Evolutionary conservation across 2,797 vertebrate genomes (phyloP), one percentile per base, ranked within the genome.

Genomic region (Okamejei kenojei): DNA sequence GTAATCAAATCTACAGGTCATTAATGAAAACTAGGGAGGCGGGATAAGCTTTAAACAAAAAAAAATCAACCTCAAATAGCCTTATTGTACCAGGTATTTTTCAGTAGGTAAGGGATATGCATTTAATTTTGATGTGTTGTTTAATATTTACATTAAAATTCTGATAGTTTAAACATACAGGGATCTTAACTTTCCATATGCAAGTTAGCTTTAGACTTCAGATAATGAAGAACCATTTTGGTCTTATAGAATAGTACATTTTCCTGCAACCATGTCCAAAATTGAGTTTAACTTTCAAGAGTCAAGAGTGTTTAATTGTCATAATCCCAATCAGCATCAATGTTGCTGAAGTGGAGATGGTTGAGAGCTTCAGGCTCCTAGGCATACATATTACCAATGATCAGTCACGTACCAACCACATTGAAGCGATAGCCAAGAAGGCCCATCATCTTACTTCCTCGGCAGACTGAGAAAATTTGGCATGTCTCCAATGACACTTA

Each of bases 1-100:
- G 90, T 92, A 92, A 92, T 92, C 65, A 92, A 92, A 76, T 92
- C n/a, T n/a, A 38, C 73, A 23, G 38, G 19, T 74, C 23, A 23
- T 92, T 92, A 74, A 71, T 10, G 26, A 76, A 74, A 76, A 71
- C 23, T 21, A 0, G 17, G 4, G 29, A 88, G 61, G 21, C 11
- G 84, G 21, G 63, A 88, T 65, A n/a, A 32, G 63, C 63, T 68
- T 88, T 7, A n/a, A 88, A n/a, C 84, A 88, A 88, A 68, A 68
- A 35, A 68, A 65, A 35, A 65, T 88, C 7, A 88, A 88, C 9
- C n/a, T 5, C 84, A n/a, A 65, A 35, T 65, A 88, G 61, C 15
- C n/a, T 35, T 88, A 21, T 68, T 88, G 32, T 86, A n/a, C 29
- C 13, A 15, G 17, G 17, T 29, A 86, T 88, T 68, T 88, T 68